Evolutionary conservation across 2,113 vertebrate species (phyloP).

Genomic region (Tricholaema leucomelas): DNA sequence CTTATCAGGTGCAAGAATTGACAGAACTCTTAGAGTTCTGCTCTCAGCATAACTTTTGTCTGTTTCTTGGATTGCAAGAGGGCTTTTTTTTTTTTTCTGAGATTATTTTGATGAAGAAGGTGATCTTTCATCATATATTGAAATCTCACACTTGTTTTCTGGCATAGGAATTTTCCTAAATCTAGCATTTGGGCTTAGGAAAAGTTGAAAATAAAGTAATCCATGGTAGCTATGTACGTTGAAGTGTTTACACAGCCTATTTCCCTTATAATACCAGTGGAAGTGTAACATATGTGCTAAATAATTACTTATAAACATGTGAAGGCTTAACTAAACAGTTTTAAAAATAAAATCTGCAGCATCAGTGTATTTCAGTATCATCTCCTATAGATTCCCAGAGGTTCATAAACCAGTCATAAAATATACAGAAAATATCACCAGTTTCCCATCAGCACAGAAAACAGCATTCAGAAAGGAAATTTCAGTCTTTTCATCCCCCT

Average conservation of each 20-base stretch:
- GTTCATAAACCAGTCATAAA: slow-evolving; percentile 8
- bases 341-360: neutral
- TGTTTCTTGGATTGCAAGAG: neutral
- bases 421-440: neutral
- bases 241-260: neutral
- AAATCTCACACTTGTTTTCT: neutral
- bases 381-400: neutral
- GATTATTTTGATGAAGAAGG: neutral
- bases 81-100: neutral
- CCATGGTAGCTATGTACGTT: fast-evolving
- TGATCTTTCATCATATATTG: neutral
- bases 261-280: neutral
- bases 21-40: neutral
- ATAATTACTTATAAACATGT: neutral
- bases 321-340: neutral
- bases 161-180: neutral
- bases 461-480: slow-evolving; percentile 40
- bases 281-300: neutral
- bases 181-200: neutral
- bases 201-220: neutral
- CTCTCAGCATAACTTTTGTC: neutral
- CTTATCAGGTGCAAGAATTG: neutral
- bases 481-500: neutral
- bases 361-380: neutral
- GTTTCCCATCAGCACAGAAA: slow-evolving; percentile 28